Base-by-base conservation (phyloP, 2,888 invertebrate genomes). In the Rapana venosa region DNA sequence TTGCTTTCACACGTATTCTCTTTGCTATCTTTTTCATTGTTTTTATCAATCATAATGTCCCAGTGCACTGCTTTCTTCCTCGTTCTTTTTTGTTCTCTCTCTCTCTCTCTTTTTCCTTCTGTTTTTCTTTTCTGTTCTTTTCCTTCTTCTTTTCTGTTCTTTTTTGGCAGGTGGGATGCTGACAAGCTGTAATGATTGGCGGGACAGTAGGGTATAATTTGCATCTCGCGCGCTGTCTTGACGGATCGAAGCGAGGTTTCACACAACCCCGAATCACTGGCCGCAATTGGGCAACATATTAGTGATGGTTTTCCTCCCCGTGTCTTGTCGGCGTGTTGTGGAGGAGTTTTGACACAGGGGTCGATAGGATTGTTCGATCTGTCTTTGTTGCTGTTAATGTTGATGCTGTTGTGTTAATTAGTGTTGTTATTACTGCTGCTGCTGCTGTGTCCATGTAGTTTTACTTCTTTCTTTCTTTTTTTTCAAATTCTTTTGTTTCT, bases 161-260 rank as follows among this genome's bases (percentile, higher is more conserved):
- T 66, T 66, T 26, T 35, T 61, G 74, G 87, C 87, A 87, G 87
- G 87, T 87, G 87, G 74, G 87, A 87, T 36, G 74, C 74, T 87
- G 74, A 70, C 70, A 47, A 74, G 74, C 74, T 74, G 47, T 66
- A 30, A 47, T 87, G 36, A 74, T 70, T 87, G 70, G 70, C 66
- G 87, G 87, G 13, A 17, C 74, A 17, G 47, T n/a, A 47, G 66
- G 47, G 87, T 87, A 47, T 87, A 87, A 87, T 87, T 87, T 87
- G 70, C 87, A 47, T 66, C 87, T 77, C 35, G 32, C 70, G 90
- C 83, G 81, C 81, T 35, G 81, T 17, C 32, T 5, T 32, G 35
- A 22, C 32, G 81, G 35, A 35, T 81, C 81, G 81, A 81, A 66
- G 66, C 66, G 20, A 66, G 66, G 26, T 22, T 26, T 66, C 17